Evolutionary conservation across 2,113 vertebrate species (phyloP).

Genomic region (Calidris pugnax): DNA sequence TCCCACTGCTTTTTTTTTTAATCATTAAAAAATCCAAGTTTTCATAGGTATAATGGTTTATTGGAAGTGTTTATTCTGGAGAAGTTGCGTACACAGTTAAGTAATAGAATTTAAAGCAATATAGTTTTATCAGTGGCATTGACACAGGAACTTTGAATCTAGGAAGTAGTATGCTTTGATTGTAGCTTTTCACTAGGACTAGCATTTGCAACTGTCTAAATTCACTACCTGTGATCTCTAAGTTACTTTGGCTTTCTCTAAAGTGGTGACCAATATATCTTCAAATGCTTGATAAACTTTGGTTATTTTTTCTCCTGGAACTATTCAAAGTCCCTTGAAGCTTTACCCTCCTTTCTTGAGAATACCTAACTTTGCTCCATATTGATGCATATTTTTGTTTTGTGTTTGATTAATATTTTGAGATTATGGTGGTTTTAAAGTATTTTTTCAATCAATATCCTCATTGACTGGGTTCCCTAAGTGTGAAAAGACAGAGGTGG

Average conservation of each 20-base stretch:
- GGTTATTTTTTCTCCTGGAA: background rate
- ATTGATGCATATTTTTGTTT: background rate
- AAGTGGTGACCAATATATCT: background rate
- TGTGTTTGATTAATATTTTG: background rate
- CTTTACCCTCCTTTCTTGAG: background rate
- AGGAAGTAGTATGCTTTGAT: background rate
- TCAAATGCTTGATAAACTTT: background rate
- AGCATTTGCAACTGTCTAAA: background rate
- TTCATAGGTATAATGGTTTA: background rate
- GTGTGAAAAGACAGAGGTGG: background rate
- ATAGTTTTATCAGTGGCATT: background rate
- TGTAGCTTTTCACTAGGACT: background rate
- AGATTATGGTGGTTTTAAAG: background rate
- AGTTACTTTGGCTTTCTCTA: background rate
- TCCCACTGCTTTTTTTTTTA: background rate
- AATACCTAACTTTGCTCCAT: background rate
- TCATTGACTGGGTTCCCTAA: background rate
- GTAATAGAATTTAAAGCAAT: background rate
- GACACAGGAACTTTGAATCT: background rate
- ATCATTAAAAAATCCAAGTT: background rate
- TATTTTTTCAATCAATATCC: background rate
- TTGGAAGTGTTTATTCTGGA: background rate
- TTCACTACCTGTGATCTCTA: background rate
- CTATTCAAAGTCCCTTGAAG: background rate
- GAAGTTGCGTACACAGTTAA: background rate